These are phyloP conservation scores for Plagiodera versicolora DNA, from an alignment of 2,888 invertebrate species.

Conservation along the genomic window DNA sequence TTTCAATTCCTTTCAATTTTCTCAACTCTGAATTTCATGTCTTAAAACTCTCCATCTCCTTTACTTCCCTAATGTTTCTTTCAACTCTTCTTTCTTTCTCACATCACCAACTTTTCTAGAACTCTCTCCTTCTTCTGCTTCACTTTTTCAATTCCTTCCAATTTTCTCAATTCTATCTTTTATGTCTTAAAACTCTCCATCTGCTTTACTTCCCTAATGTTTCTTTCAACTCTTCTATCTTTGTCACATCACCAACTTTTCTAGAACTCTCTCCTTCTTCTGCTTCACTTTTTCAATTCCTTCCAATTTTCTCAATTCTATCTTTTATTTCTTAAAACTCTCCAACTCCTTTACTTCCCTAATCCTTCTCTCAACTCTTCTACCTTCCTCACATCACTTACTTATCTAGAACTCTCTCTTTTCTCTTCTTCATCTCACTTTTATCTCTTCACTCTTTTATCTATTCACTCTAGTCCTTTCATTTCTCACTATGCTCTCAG, in stretches of 20 bases:
- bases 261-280: slow-evolving; percentile 10
- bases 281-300: slow-evolving; percentile 9
- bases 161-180: too few relatives aligned
- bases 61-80: too few relatives aligned
- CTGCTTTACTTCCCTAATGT: too few relatives aligned
- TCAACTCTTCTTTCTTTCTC: too few relatives aligned
- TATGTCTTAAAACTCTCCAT: too few relatives aligned
- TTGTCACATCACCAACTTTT: neutral
- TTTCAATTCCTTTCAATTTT: too few relatives aligned
- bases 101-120: neutral
- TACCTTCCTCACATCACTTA: neutral
- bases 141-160: too few relatives aligned
- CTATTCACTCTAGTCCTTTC: slow-evolving; percentile 2
- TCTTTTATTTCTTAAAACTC: slow-evolving; percentile 9
- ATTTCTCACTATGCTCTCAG: neutral
- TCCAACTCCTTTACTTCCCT: slow-evolving; percentile 3
- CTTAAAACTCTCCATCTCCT: too few relatives aligned
- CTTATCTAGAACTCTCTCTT: slow-evolving; percentile 1
- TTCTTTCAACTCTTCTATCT: too few relatives aligned
- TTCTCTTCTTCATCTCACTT: neutral
- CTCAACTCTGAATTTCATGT: too few relatives aligned
- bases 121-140: too few relatives aligned
- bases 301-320: slow-evolving; percentile 9
- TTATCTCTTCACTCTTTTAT: slow-evolving; percentile 7
- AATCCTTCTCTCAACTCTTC: neutral